Conservation (phyloP, 37 sponge, comb jelly and placozoan genomes). For the Cliona cf. orientalis region DNA sequence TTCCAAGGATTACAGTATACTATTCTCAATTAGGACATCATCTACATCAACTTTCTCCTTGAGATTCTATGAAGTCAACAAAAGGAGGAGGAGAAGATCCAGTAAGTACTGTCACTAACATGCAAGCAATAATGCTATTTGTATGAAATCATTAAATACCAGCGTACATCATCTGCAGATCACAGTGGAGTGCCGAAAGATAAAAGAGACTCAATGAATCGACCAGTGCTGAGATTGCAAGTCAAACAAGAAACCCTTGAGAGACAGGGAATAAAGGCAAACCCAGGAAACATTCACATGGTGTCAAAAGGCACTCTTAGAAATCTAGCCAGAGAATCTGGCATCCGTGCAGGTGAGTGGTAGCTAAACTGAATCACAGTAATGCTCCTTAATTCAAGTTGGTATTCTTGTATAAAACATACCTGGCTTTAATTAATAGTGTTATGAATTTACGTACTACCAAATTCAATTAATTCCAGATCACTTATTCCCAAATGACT, state of each 20-base stretch:
- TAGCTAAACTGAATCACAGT: no score
- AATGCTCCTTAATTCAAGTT: no score
- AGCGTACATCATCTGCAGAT: background rate
- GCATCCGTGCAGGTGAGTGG: constrained; percentile 5
- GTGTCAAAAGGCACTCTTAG: background rate
- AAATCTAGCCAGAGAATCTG: constrained; percentile 22
- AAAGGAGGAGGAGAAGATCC: background rate
- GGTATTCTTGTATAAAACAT: no score
- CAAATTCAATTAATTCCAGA: no score
- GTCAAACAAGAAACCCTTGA: constrained; percentile 47
- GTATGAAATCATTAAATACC: background rate
- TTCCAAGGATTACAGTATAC: no score
- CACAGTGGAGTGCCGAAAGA: background rate
- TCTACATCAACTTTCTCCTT: background rate
- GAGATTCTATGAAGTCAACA: background rate
- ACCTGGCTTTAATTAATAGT: no score
- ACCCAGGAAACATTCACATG: background rate
- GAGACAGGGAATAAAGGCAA: background rate
- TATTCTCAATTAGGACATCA: no score
- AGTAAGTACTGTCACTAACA: background rate
- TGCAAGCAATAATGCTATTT: background rate
- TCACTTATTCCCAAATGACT: background rate
- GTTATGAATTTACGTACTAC: no score
- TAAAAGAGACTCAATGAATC: constrained; percentile 19
- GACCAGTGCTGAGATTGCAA: constrained; percentile 54